Conservation (phyloP, 1,140 invertebrate genomes). For the Apis laboriosa region DNA sequence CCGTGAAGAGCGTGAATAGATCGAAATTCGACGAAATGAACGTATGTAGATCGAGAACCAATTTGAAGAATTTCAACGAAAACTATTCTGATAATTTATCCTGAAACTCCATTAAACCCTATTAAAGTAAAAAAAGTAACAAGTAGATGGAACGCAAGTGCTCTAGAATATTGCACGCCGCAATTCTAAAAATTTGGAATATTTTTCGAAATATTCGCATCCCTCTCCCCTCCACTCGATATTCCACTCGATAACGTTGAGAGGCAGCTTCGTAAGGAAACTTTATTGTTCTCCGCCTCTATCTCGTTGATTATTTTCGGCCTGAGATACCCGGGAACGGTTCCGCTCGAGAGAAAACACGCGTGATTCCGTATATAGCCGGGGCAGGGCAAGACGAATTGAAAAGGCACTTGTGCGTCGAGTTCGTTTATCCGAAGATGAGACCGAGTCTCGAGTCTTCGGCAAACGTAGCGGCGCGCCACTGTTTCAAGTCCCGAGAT, state of each 20-base stretch:
- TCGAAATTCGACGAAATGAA: not conserved
- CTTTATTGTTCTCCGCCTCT: not conserved
- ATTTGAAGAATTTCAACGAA: not conserved
- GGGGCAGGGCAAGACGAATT: not conserved
- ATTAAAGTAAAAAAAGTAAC: too few species aligned
- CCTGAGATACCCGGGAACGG: not conserved
- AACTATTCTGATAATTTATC: not conserved
- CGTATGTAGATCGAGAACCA: too few species aligned
- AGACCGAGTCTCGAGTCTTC: slow-evolving; percentile 31
- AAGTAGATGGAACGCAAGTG: too few species aligned
- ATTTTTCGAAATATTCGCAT: too few species aligned
- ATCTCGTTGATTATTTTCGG: slow-evolving; percentile 8
- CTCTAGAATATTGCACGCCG: too few species aligned
- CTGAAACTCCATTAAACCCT: not conserved
- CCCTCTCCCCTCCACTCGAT: too few species aligned
- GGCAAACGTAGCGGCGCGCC: slow-evolving; percentile 12
- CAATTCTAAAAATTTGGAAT: too few species aligned
- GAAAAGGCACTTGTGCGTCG: slow-evolving; percentile 23
- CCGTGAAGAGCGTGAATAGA: not conserved
- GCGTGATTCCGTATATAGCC: slow-evolving; percentile 13
- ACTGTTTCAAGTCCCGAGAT: slow-evolving; percentile 29
- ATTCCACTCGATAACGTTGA: not conserved
- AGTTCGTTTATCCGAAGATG: slow-evolving; percentile 38
- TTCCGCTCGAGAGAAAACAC: not conserved
- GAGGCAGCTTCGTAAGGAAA: too few species aligned